Evolutionary conservation across 2,797 vertebrate species (phyloP), one percentile per base, ranked within the genome.

Genomic region (Arctocebus calabarensis): DNA sequence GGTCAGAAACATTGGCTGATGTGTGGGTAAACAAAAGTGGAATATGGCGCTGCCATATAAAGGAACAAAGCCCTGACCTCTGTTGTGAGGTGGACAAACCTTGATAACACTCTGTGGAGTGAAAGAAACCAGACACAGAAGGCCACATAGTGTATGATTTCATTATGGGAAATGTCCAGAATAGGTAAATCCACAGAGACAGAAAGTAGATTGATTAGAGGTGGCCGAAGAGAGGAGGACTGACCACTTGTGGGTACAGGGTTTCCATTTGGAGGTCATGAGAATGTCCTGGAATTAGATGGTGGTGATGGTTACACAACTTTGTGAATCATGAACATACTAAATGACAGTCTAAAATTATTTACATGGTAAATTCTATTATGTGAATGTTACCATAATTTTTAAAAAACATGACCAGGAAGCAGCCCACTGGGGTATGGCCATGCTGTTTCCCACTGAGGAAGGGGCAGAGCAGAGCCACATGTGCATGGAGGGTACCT

Each of bases 131-230:
- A 43, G 32, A 4, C 22, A 5, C 12, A 1, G 40, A 71, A 73
- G 74, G 45, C 29, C 57, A 22, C 52, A 7, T 3, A 0, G 0
- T 1, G 1, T 64, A 20, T 0, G 20, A 14, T 25, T 48, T 45
- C 11, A 0, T 23, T 3, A 29, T 19, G 9, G 7, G 17, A 27
- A 74, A 32, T 55, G 66, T 45, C 81, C 37, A 5, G 12, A 37
- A 22, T 0, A 32, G 45, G 95, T 83, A 32, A 23, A 57, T 25
- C 71, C 3, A n/a, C 1, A 45, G n/a, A 78, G 34, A 52, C 17
- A 10, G 17, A 34, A 48, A n/a, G 52, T 7, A 32, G 20, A 29
- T 3, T 0, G 0, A 16, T 5, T 0, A 0, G n/a, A 1, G 19
- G 81, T 11, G 17, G 17, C 85, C 3, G 3, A 59, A 61, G 6